These are phyloP conservation scores for Cryptotermes secundus DNA, from an alignment of 1,140 invertebrate genomes.

Conservation along the genomic window DNA sequence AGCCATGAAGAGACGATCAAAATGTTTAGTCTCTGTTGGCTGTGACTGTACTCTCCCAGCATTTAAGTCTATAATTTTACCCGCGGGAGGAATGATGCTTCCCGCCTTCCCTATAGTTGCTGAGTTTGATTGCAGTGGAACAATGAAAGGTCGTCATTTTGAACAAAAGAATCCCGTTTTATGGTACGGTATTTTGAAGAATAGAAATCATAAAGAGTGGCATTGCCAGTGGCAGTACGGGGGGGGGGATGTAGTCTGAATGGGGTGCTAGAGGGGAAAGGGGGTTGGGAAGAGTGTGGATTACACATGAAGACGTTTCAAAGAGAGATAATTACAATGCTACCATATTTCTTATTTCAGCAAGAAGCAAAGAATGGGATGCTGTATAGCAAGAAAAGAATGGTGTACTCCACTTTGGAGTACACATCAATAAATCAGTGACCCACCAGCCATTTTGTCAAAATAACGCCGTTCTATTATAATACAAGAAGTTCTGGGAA, in stretches of 20 bases:
- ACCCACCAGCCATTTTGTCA: no score
- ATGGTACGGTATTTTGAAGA: not conserved
- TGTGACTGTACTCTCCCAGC: not conserved
- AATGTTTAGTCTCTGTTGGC: not conserved
- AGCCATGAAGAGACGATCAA: no score
- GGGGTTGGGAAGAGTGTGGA: not conserved
- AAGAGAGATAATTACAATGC: not conserved
- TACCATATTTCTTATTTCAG: not conserved
- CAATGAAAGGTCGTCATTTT: not conserved
- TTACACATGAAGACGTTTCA: not conserved
- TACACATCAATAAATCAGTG: no score
- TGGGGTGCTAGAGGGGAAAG: not conserved
- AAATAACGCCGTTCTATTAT: no score
- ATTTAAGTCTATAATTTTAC: not conserved
- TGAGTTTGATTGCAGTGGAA: not conserved
- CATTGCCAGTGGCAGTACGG: not conserved
- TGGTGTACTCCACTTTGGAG: no score
- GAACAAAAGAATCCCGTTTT: not conserved
- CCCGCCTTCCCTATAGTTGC: not conserved
- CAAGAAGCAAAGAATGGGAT: not conserved
- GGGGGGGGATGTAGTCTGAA: not conserved
- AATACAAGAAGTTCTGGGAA: no score
- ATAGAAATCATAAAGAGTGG: slow-evolving; percentile 1
- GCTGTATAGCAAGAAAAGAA: not conserved
- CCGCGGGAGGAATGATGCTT: not conserved